Conservation (phyloP, 2,797 vertebrate genomes). For the Poliocrania exsul region DNA sequence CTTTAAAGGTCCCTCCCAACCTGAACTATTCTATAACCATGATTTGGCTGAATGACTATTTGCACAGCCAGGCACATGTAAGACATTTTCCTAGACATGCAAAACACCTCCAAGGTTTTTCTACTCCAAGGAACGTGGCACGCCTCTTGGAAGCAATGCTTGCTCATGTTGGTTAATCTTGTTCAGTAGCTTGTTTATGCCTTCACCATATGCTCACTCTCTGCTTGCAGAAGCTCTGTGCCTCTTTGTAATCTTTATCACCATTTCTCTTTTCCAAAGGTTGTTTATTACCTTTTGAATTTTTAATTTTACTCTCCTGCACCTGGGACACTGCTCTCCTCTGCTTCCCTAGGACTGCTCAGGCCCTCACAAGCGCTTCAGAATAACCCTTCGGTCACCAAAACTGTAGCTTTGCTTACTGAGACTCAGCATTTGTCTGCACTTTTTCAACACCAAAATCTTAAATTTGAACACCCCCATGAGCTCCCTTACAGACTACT, state of each 20-base stretch:
- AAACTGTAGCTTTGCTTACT: neutral
- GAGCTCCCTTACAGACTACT: neutral
- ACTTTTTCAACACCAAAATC: neutral
- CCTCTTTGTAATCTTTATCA: neutral
- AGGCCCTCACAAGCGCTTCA: neutral
- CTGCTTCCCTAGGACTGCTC: neutral
- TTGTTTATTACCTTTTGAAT: neutral
- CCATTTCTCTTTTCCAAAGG: neutral
- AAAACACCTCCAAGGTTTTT: neutral
- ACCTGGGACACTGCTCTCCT: neutral
- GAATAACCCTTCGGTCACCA: neutral
- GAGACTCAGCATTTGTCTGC: neutral
- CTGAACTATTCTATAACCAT: neutral
- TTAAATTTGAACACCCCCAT: neutral
- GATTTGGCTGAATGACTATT: neutral
- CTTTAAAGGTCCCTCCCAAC: neutral
- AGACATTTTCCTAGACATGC: neutral
- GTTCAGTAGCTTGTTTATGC: neutral
- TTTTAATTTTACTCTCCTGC: neutral
- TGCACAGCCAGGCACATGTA: neutral
- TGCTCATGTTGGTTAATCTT: neutral
- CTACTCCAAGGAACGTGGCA: neutral
- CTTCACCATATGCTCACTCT: constrained; percentile 19
- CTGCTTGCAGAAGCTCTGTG: neutral
- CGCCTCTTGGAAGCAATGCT: neutral